Evolutionary conservation across 2,888 invertebrate species (phyloP), one percentile per base, ranked within the genome.

Genomic region (Hydrotaea cyrtoneurina): DNA sequence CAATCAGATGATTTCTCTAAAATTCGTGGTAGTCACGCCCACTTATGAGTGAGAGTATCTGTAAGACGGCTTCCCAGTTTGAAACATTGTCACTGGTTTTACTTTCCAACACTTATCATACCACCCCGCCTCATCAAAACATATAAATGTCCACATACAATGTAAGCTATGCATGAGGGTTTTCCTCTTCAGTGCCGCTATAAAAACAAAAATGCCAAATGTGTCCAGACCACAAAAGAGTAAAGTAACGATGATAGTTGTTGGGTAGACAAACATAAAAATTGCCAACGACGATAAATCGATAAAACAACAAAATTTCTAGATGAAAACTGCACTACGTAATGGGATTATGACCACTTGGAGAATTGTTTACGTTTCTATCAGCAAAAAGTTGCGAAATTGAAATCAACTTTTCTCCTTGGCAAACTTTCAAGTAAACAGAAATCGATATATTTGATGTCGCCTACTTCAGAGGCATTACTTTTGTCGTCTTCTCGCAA

Each of bases 321-420:
- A 73, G 83, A 80, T 83, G 57, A 71, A 50, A 83, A 59, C 73
- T 78, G 53, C 74, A 71, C 69, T 78, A 43, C 64, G 64, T 78
- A 78, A 75, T 71, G 78, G 31, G 71, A 74, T 84, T 78, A 83
- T 83, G 80, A 73, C 73, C 80, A 80, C 73, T 83, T 80, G 66
- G 66, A 80, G 77, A 80, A 53, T 83, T 83, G 74, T 74, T 62
- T 31, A 74, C 43, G 11, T 77, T 74, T 74, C 78, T 71, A 62
- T 7, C 31, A 26, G 26, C 0, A 74, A 71, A 46, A 75, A 80
- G 77, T 74, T 73, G 53, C 71, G 55, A 72, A 80, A 78, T 80
- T 78, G 62, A 71, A 78, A 66, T 53, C 53, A 46, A 19, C 62
- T 46, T 13, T 69, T 77, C 59, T 62, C 39, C 23, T 43, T 73